phyloP scores from a whole-genome alignment of 2,113 vertebrate species.

The Pseudorasbora parva region DNA sequence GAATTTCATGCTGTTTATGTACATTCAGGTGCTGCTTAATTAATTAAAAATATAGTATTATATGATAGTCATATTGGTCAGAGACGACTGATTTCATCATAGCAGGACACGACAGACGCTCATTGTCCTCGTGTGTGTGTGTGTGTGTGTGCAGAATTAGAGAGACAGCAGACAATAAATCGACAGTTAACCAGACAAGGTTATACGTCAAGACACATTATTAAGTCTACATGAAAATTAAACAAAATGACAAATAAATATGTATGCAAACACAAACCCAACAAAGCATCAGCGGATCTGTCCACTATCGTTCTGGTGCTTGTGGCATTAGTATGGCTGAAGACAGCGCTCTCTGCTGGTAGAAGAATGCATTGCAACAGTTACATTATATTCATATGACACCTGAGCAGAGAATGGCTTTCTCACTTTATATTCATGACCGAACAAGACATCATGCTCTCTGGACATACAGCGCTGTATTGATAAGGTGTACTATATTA shows the following conservation, averaged over 20 bases:
- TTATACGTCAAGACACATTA: background rate
- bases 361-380: constrained; percentile 31
- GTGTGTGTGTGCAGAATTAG: constrained; percentile 16
- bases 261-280: background rate
- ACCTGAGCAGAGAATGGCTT: constrained; percentile 46
- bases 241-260: constrained; percentile 21
- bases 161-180: background rate
- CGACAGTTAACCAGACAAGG: background rate
- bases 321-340: background rate
- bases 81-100: background rate
- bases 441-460: background rate
- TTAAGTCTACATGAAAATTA: background rate
- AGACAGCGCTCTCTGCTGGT: constrained; percentile 43
- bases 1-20: constrained; percentile 39
- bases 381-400: constrained; percentile 17
- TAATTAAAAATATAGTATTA: constrained; percentile 38
- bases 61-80: constrained; percentile 18
- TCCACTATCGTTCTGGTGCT: background rate
- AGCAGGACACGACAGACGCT: constrained; percentile 2
- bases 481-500: background rate
- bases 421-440: background rate
- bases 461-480: constrained; percentile 25
- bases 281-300: background rate
- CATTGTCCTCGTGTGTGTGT: background rate
- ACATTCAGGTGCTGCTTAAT: constrained; percentile 47